phyloP scores from a whole-genome alignment of 2,113 vertebrate species.

The Crotalus horridus region DNA sequence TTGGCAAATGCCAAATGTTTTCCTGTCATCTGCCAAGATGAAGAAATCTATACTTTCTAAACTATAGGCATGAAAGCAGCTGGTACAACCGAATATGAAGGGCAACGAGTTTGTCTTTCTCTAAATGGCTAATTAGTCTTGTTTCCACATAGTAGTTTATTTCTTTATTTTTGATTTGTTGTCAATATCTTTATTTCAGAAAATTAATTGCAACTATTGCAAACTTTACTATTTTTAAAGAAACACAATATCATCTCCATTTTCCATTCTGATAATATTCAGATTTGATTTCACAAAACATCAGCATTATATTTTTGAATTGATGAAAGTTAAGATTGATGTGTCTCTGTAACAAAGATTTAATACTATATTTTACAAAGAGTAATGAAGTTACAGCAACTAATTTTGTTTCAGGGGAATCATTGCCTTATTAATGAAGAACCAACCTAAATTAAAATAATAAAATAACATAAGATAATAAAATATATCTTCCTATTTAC shows the following conservation, averaged over 20 bases:
- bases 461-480: constrained; percentile 7
- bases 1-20: constrained; percentile 71
- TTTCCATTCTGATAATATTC: not conserved
- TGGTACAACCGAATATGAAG: constrained; percentile 62
- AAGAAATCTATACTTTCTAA: constrained; percentile 66
- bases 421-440: constrained; percentile 9
- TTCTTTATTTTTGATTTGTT: constrained; percentile 24
- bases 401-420: not conserved
- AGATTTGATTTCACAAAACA: constrained; percentile 16
- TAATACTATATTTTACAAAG: constrained; percentile 26
- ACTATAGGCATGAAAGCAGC: constrained; percentile 67
- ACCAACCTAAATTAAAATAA: constrained; percentile 49
- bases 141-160: constrained; percentile 52
- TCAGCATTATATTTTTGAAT: not conserved
- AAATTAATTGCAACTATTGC: constrained; percentile 37
- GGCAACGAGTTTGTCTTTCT: constrained; percentile 55
- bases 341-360: constrained; percentile 2
- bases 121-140: constrained; percentile 59
- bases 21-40: constrained; percentile 65
- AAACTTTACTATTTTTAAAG: constrained; percentile 21
- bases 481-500: constrained; percentile 42
- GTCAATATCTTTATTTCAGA: constrained; percentile 38
- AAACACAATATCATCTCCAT: no score
- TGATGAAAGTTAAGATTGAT: not conserved
- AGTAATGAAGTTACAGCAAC: not conserved